Conservation (phyloP, 37 sponge, comb jelly and placozoan species). For the Agelas oroides region DNA sequence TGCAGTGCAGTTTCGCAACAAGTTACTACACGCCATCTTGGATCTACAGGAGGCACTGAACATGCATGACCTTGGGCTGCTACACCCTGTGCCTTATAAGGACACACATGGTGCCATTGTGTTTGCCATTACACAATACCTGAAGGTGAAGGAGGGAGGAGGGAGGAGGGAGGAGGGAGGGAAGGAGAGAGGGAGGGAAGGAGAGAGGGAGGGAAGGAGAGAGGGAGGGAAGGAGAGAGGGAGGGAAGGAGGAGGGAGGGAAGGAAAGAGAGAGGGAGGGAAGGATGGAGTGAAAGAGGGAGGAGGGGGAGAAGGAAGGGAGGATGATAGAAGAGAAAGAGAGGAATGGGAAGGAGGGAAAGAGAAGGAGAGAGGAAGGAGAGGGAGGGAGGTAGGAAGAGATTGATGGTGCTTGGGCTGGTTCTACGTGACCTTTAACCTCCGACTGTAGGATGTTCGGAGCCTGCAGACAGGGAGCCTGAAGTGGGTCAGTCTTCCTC, state of each 20-base stretch:
- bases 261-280: too few species aligned
- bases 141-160: slow-evolving; percentile 18
- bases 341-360: too few species aligned
- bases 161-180: neutral
- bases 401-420: too few species aligned
- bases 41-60: slow-evolving; percentile 60
- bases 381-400: too few species aligned
- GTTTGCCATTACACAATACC: slow-evolving; percentile 59
- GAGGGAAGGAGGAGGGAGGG: too few species aligned
- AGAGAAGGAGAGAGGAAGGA: too few species aligned
- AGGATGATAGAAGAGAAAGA: too few species aligned
- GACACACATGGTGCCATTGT: slow-evolving; percentile 64
- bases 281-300: too few species aligned
- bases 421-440: too few species aligned
- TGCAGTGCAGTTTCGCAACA: slow-evolving; percentile 64
- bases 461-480: neutral
- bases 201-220: neutral
- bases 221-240: neutral
- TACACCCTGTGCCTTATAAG: slow-evolving; percentile 70
- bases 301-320: too few species aligned
- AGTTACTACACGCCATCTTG: slow-evolving; percentile 51
- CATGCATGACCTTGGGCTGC: slow-evolving; percentile 59
- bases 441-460: neutral
- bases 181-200: neutral
- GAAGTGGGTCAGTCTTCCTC: slow-evolving; percentile 32